A percentile compares a stretch with the other conserved stretches of the same genome.
phyloP scores from a whole-genome alignment of 2,113 vertebrate species.

The Pelodiscus sinensis region DNA sequence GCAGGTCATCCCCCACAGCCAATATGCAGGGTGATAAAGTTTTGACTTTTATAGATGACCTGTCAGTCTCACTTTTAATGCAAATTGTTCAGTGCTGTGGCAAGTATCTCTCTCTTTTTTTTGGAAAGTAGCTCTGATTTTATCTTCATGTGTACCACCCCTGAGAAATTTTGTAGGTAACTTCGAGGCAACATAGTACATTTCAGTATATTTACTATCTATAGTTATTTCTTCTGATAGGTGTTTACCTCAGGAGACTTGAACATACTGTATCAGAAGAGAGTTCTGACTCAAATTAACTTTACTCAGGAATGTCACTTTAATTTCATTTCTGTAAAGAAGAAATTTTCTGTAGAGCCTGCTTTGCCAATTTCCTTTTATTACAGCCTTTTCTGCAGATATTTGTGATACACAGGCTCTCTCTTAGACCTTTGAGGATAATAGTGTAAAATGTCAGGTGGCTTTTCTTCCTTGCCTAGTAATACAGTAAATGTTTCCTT shows the following conservation, averaged over 20 bases:
- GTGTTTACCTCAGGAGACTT: background rate
- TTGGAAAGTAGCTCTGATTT: background rate
- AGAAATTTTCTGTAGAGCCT: background rate
- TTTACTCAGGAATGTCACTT: background rate
- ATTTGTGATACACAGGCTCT: background rate
- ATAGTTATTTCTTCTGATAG: background rate
- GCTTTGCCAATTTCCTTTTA: background rate
- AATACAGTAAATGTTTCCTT: background rate
- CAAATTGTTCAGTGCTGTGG: background rate
- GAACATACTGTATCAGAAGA: background rate
- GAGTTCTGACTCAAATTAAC: background rate
- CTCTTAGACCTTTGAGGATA: background rate
- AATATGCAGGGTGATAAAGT: slow-evolving; percentile 7
- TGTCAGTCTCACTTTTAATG: background rate
- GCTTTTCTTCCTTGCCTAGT: background rate
- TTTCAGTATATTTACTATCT: background rate
- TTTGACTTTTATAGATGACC: background rate
- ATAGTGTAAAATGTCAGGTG: background rate
- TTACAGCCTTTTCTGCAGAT: background rate
- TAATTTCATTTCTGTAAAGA: background rate
- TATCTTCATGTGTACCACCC: background rate
- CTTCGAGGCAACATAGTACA: background rate
- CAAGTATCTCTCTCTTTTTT: background rate
- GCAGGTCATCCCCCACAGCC: slow-evolving; percentile 9
- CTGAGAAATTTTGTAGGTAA: background rate